Conservation (phyloP, 2,113 vertebrate genomes). For the Prunella himalayana region DNA sequence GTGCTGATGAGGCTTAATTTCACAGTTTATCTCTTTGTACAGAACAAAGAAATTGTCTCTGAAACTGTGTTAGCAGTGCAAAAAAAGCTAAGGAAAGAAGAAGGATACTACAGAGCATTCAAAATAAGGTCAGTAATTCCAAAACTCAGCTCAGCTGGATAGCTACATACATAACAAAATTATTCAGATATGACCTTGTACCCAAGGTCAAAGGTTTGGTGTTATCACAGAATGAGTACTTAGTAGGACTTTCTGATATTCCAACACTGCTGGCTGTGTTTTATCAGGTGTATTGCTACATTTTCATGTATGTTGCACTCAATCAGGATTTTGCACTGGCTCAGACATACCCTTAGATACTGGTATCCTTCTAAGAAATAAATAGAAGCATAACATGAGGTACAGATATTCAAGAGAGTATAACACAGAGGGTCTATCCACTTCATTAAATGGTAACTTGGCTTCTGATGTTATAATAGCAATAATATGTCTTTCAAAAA, state of each 20-base stretch:
- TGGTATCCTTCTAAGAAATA: not conserved
- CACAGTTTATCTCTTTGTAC: conserved; percentile 12
- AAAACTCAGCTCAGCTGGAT: not conserved
- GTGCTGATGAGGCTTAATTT: conserved; percentile 23
- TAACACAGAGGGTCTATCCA: not conserved
- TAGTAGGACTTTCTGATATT: not conserved
- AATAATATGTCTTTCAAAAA: not conserved
- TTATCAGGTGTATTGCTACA: not conserved
- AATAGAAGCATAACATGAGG: not conserved
- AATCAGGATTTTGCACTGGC: not conserved
- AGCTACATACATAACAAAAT: not conserved
- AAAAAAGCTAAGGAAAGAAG: not conserved
- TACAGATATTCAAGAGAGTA: not conserved
- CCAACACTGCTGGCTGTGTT: not conserved
- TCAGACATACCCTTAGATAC: not conserved
- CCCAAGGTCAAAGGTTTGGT: not conserved
- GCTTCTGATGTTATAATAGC: not conserved
- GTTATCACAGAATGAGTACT: not conserved
- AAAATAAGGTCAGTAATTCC: not conserved
- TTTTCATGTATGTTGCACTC: not conserved
- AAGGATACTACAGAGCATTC: not conserved
- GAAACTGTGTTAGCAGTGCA: not conserved
- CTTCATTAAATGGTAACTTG: not conserved
- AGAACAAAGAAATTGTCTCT: not conserved
- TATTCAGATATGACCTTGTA: not conserved